Evolutionary conservation across 2,113 vertebrate species (phyloP).

Genomic region (Anser cygnoides): DNA sequence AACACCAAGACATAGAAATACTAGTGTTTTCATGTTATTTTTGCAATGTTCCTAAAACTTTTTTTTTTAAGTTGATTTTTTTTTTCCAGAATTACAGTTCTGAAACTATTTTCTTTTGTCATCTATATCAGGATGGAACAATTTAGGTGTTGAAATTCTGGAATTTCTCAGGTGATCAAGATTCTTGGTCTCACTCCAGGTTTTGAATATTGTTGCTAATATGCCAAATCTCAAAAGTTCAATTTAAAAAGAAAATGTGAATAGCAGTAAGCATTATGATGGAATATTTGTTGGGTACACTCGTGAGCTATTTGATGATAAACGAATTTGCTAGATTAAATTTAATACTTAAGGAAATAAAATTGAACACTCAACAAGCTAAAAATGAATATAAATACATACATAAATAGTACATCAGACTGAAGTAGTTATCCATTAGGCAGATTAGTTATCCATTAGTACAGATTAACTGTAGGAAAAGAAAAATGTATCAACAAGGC

Average conservation of each 20-base stretch:
- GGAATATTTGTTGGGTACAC: background rate
- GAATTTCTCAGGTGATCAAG: background rate
- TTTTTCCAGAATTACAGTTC: background rate
- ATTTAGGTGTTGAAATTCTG: background rate
- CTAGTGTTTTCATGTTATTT: too few relatives aligned
- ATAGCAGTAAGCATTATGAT: background rate
- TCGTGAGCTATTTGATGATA: background rate
- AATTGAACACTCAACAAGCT: background rate
- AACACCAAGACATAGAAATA: background rate
- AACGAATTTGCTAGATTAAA: background rate
- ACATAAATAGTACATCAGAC: background rate
- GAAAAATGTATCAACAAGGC: background rate
- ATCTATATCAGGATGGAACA: background rate
- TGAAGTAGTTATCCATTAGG: background rate
- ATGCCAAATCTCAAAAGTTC: background rate
- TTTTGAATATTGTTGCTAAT: background rate
- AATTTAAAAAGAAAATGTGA: background rate
- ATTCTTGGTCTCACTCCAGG: background rate
- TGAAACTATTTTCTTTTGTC: background rate
- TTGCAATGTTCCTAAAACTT: too few relatives aligned
- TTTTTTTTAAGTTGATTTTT: background rate
- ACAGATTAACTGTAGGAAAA: background rate
- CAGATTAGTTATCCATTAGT: background rate
- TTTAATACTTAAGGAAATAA: background rate
- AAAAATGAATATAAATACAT: background rate